Evolutionary conservation across 1,140 invertebrate species (phyloP).

Genomic region (Drosophila simulans): DNA sequence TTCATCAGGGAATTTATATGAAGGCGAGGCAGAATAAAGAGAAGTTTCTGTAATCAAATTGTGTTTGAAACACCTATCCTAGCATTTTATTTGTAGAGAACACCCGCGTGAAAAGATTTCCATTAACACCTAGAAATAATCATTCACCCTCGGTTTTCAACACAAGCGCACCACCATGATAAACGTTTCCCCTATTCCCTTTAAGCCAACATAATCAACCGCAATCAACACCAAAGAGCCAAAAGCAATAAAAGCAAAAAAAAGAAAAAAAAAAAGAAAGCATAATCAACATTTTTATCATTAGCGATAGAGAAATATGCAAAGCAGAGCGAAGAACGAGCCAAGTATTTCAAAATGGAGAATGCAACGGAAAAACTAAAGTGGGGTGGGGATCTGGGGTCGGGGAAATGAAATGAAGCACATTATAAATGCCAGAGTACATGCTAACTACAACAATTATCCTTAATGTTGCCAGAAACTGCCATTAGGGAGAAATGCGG

Average conservation of each 20-base stretch:
- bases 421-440: conserved; percentile 81
- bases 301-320: conserved; percentile 66
- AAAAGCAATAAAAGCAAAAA: conserved; percentile 61
- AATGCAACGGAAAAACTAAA: conserved; percentile 17
- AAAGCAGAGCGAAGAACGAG: conserved; percentile 45
- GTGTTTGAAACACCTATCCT: background rate
- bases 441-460: conserved; percentile 82
- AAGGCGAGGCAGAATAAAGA: no score
- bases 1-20: background rate
- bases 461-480: conserved; percentile 78
- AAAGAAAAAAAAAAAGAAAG: conserved; percentile 38
- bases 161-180: background rate
- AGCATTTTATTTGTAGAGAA: no score
- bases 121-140: conserved; percentile 13
- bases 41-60: background rate
- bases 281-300: conserved; percentile 80
- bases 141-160: background rate
- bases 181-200: background rate
- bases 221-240: conserved; percentile 68
- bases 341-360: conserved; percentile 41
- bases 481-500: conserved; percentile 57
- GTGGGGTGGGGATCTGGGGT: background rate
- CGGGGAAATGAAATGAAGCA: conserved; percentile 62
- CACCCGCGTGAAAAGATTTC: background rate
- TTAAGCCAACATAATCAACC: conserved; percentile 60